A percentile compares a stretch with the other conserved stretches of the same genome.
These are phyloP conservation scores for Saguinus midas DNA, from an alignment of 2,113 vertebrate genomes.

Conservation along the genomic window DNA sequence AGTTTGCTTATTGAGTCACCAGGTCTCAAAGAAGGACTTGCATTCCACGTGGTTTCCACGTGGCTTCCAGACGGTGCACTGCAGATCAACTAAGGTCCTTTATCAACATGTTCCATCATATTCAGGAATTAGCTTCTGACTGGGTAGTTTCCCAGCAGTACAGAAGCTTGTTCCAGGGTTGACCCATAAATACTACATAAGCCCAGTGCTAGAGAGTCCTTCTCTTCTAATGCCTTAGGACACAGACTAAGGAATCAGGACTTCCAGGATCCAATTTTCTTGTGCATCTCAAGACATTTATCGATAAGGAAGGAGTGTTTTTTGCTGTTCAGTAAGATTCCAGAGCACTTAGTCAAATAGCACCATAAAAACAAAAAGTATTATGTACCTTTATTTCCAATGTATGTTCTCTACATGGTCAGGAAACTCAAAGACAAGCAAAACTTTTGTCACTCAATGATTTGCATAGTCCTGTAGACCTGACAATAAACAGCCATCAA, in stretches of 20 bases:
- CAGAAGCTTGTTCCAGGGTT: background rate
- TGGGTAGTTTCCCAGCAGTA: background rate
- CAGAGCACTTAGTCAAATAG: background rate
- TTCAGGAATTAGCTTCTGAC: constrained; percentile 4
- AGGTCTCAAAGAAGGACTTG: background rate
- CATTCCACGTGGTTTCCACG: background rate
- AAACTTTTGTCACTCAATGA: background rate
- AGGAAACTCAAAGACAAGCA: background rate
- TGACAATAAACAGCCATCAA: background rate
- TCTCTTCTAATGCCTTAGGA: background rate
- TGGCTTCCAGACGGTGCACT: background rate
- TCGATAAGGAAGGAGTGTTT: background rate
- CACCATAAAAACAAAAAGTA: background rate
- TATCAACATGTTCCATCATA: background rate
- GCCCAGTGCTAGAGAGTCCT: background rate
- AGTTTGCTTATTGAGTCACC: background rate
- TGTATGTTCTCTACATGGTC: background rate
- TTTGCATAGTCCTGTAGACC: background rate
- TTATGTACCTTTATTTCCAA: background rate
- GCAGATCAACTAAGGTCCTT: background rate
- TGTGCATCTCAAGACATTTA: background rate
- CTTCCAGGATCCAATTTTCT: background rate
- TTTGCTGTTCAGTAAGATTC: background rate
- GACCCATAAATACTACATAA: background rate
- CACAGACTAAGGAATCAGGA: background rate